A percentile compares a stretch with the other conserved stretches of the same genome.
These are phyloP conservation scores for Drosophila ogumai DNA, from an alignment of 1,140 invertebrate species.

Conservation along the genomic window DNA sequence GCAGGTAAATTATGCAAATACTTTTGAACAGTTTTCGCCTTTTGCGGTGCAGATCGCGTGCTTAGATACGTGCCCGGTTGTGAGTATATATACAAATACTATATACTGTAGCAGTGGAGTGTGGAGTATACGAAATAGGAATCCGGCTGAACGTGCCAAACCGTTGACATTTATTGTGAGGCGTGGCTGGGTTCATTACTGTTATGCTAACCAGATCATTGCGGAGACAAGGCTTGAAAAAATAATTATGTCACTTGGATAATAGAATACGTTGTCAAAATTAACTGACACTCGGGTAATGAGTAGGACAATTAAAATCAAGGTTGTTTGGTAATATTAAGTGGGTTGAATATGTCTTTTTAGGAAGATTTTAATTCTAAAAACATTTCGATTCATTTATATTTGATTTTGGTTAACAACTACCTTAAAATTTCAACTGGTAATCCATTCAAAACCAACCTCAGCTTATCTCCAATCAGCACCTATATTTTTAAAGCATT, in stretches of 20 bases:
- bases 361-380: no score
- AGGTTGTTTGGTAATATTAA: conserved; percentile 1
- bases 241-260: conserved; percentile 18
- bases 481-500: neutral
- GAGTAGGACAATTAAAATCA: neutral
- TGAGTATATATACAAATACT: conserved; percentile 32
- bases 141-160: conserved; percentile 39
- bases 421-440: no score
- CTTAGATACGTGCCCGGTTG: conserved; percentile 47
- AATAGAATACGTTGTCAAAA: conserved; percentile 21
- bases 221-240: conserved; percentile 26
- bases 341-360: neutral
- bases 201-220: conserved; percentile 23
- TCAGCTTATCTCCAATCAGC: neutral
- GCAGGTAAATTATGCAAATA: conserved; percentile 77
- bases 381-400: no score
- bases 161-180: conserved; percentile 34
- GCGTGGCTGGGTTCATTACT: conserved; percentile 16
- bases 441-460: neutral
- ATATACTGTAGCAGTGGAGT: conserved; percentile 3
- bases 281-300: conserved; percentile 1
- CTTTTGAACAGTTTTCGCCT: conserved; percentile 47
- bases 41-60: conserved; percentile 50
- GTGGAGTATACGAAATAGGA: conserved; percentile 20
- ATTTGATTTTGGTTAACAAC: no score